A percentile compares a stretch with the other conserved stretches of the same genome.
Conservation (phyloP, 64 coral and sea anemone genomes). For the Trachythela sp. region DNA sequence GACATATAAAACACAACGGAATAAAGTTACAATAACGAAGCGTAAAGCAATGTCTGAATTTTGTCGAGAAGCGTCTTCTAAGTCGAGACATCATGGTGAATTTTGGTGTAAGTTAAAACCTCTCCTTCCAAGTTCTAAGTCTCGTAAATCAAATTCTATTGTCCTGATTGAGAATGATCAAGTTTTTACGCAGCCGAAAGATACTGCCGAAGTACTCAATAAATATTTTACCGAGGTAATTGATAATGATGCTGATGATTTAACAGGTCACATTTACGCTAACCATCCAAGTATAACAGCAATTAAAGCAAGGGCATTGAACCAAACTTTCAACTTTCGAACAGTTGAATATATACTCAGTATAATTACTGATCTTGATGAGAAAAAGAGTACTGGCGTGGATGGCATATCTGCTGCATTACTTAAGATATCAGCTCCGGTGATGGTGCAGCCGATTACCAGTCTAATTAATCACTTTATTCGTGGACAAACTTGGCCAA, state of each 20-base stretch:
- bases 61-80: not conserved
- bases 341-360: no score
- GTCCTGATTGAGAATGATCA: not conserved
- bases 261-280: no score
- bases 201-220: not conserved
- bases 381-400: no score
- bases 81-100: not conserved
- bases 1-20: not conserved
- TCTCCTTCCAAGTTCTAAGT: not conserved
- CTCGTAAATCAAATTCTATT: not conserved
- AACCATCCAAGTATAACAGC: no score
- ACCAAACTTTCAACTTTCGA: no score
- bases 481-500: no score
- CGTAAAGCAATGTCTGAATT: not conserved
- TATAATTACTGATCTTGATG: no score
- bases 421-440: no score
- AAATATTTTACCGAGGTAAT: not conserved
- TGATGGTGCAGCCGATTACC: no score
- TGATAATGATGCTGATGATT: not conserved
- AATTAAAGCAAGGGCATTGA: no score
- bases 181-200: not conserved
- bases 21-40: not conserved
- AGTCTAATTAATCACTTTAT: no score
- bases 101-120: not conserved
- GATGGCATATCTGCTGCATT: no score